A percentile compares a stretch with the other conserved stretches of the same genome.
Conservation (phyloP, 30 jellyfish, hydroid and myxozoan genomes). For the Pelagia noctiluca region DNA sequence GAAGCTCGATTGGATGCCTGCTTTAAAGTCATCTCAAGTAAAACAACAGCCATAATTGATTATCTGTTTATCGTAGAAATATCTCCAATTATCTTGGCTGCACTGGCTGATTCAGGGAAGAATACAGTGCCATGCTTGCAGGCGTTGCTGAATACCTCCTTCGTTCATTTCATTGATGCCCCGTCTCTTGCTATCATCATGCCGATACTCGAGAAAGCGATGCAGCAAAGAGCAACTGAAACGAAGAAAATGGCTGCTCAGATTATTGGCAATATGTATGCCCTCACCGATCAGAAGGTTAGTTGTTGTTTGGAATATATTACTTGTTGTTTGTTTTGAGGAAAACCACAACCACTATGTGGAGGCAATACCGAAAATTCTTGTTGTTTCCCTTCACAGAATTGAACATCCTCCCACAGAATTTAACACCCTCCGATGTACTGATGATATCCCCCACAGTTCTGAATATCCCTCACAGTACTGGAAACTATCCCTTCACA, state of each 20-base stretch:
- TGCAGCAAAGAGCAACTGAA: constrained; percentile 94
- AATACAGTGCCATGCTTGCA: constrained; percentile 94
- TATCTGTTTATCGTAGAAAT: constrained; percentile 61
- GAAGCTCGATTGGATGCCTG: too few relatives aligned
- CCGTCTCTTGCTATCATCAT: constrained; percentile 96
- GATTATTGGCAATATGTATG: constrained; percentile 97
- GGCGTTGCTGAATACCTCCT: constrained; percentile 89
- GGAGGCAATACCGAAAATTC: too few relatives aligned
- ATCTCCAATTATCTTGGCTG: constrained; percentile 91
- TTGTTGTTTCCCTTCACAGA: too few relatives aligned
- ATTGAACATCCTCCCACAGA: too few relatives aligned
- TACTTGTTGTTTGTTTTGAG: not conserved
- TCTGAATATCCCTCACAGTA: too few relatives aligned
- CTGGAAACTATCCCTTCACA: too few relatives aligned
- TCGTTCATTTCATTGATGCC: constrained; percentile 97
- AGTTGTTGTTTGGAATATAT: not conserved
- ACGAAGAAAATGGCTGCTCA: constrained; percentile 99
- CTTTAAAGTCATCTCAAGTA: too few relatives aligned
- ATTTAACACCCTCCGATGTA: too few relatives aligned
- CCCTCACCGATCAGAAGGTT: constrained; percentile 97
- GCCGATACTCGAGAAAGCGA: constrained; percentile 95
- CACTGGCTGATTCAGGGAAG: constrained; percentile 87
- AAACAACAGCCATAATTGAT: too few relatives aligned
- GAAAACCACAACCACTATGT: too few relatives aligned
- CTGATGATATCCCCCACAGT: too few relatives aligned